Conservation (phyloP, 2,888 invertebrate genomes). For the Sinodicranocentrus sp. region DNA sequence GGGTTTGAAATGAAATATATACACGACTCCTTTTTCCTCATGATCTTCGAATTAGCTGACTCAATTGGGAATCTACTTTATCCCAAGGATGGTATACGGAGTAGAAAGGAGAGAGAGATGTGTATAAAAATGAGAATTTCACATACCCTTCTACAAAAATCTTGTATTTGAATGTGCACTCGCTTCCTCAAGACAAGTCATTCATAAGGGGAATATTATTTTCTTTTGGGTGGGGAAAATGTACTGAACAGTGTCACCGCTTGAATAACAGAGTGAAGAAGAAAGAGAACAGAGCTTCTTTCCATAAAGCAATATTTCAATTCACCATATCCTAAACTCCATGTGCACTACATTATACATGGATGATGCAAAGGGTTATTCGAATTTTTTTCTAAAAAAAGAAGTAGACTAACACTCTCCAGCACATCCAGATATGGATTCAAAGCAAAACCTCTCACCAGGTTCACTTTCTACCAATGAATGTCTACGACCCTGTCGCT, state of each 20-base stretch:
- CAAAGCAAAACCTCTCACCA: constrained; percentile 29
- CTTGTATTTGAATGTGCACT: too few relatives aligned
- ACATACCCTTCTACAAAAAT: too few relatives aligned
- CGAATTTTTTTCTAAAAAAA: too few relatives aligned
- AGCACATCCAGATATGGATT: background rate
- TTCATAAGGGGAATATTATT: background rate
- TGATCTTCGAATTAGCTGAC: constrained; percentile 66
- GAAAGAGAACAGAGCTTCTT: constrained; percentile 41
- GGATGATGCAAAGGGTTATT: too few relatives aligned
- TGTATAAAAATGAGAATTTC: too few relatives aligned
- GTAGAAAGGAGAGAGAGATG: too few relatives aligned
- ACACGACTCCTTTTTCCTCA: constrained; percentile 38
- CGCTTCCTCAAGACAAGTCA: too few relatives aligned
- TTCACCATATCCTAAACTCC: too few relatives aligned
- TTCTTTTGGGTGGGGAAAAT: background rate
- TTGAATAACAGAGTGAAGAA: constrained; percentile 13
- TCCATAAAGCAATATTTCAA: constrained; percentile 61
- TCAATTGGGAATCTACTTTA: constrained; percentile 35
- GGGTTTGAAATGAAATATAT: constrained; percentile 64
- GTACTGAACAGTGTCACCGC: constrained; percentile 1
- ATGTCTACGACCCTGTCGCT: constrained; percentile 59
- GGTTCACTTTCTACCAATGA: constrained; percentile 57
- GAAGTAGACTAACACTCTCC: background rate
- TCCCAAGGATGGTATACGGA: too few relatives aligned
- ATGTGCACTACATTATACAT: too few relatives aligned